These are phyloP conservation scores for Lepidonotus clava DNA, from an alignment of 2,888 invertebrate genomes.

Conservation along the genomic window DNA sequence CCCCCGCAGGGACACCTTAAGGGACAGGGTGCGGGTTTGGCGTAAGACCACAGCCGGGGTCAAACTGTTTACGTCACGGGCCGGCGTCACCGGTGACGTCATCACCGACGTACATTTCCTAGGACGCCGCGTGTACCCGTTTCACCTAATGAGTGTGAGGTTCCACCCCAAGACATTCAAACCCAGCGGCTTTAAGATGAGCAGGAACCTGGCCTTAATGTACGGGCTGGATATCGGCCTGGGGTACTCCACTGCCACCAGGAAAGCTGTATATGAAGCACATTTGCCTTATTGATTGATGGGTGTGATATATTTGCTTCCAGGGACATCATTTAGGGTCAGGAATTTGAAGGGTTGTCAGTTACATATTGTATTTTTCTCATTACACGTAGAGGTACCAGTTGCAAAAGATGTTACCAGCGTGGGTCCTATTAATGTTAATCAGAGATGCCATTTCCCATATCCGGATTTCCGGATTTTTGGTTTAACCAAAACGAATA, in stretches of 20 bases:
- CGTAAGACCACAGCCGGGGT: neutral
- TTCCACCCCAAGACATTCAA: neutral
- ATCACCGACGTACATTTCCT: slow-evolving; percentile 42
- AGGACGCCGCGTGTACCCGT: slow-evolving; percentile 22
- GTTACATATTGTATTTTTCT: no score
- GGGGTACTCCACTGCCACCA: slow-evolving; percentile 30
- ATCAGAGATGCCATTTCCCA: no score
- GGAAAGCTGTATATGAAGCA: neutral
- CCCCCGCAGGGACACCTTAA: slow-evolving; percentile 5
- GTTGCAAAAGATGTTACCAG: no score
- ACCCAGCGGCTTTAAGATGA: neutral
- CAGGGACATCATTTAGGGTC: no score
- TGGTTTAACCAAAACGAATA: no score
- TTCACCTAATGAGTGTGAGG: slow-evolving; percentile 30
- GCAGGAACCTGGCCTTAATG: neutral
- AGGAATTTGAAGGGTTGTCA: no score
- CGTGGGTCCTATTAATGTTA: no score
- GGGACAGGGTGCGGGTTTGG: slow-evolving; percentile 14
- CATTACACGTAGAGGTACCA: no score
- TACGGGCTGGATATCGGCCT: slow-evolving; percentile 33
- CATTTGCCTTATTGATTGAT: slow-evolving; percentile 36
- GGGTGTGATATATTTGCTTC: no score
- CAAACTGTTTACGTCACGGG: neutral
- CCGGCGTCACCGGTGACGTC: neutral
- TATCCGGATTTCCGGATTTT: no score